Evolutionary conservation across 2,113 vertebrate genomes (phyloP).

Genomic region (Regulus satrapa): DNA sequence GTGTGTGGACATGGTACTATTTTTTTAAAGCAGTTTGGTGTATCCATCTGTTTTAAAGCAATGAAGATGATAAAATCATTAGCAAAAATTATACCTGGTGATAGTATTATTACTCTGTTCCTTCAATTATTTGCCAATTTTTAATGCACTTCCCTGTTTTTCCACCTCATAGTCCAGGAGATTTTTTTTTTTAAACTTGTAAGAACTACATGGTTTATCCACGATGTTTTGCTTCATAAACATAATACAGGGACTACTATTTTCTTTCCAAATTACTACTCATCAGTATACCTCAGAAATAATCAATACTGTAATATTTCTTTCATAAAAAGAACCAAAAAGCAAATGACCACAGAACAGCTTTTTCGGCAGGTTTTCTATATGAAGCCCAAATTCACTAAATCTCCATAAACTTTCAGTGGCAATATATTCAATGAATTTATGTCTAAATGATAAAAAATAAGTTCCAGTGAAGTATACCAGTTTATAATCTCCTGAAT

Average conservation of each 20-base stretch:
- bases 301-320: neutral
- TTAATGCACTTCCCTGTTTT: neutral
- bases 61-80: neutral
- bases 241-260: neutral
- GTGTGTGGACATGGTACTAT: accelerated
- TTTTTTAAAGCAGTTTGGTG: neutral
- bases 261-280: slow-evolving; percentile 1
- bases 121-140: neutral
- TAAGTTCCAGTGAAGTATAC: neutral
- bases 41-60: neutral
- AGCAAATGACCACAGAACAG: neutral
- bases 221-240: neutral
- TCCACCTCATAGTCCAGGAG: neutral
- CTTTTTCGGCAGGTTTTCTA: slow-evolving; percentile 24
- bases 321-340: neutral
- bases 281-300: neutral
- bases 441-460: slow-evolving; percentile 52
- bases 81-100: neutral
- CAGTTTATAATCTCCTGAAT: neutral
- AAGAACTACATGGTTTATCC: neutral
- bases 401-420: slow-evolving; percentile 21
- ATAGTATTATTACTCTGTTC: neutral
- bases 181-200: neutral
- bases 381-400: slow-evolving; percentile 35
- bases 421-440: slow-evolving; percentile 34